Evolutionary conservation across 2,113 vertebrate species (phyloP).

Genomic region (Onychostruthus taczanowskii): DNA sequence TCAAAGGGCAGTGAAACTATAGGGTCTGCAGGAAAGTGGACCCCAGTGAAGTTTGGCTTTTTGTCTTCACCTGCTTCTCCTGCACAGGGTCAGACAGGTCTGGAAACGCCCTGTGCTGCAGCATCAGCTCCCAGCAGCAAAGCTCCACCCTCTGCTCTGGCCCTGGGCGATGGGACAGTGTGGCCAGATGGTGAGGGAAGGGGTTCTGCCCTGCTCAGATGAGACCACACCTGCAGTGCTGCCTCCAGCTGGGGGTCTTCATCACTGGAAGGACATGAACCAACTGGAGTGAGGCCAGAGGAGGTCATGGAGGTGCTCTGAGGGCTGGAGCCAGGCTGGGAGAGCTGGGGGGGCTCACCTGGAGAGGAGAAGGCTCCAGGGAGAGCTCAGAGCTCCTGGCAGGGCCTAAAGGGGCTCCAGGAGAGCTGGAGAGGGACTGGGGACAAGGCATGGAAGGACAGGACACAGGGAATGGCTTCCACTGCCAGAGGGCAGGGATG

Average conservation of each 20-base stretch:
- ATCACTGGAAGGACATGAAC: background rate
- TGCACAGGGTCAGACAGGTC: background rate
- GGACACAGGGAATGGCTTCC: background rate
- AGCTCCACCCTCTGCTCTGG: background rate
- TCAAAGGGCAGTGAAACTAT: background rate
- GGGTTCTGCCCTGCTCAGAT: rapidly evolving
- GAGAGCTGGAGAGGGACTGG: background rate
- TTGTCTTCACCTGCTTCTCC: background rate
- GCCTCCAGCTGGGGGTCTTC: background rate
- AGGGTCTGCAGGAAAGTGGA: background rate
- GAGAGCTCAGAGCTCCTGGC: rapidly evolving
- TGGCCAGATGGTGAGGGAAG: background rate
- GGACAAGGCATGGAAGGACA: background rate
- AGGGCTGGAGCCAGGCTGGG: background rate
- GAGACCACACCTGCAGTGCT: background rate
- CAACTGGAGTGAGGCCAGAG: background rate
- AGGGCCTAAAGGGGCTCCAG: background rate
- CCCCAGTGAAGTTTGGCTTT: background rate
- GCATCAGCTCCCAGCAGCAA: background rate
- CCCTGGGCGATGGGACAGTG: background rate
- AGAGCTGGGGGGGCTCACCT: background rate
- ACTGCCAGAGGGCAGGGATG: background rate
- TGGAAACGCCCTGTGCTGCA: background rate
- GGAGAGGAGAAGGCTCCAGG: rapidly evolving
- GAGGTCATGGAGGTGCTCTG: rapidly evolving